Percentiles rank a stretch among this genome's conserved stretches.
Conservation (phyloP, 1,140 invertebrate genomes). For the Cydia amplana region DNA sequence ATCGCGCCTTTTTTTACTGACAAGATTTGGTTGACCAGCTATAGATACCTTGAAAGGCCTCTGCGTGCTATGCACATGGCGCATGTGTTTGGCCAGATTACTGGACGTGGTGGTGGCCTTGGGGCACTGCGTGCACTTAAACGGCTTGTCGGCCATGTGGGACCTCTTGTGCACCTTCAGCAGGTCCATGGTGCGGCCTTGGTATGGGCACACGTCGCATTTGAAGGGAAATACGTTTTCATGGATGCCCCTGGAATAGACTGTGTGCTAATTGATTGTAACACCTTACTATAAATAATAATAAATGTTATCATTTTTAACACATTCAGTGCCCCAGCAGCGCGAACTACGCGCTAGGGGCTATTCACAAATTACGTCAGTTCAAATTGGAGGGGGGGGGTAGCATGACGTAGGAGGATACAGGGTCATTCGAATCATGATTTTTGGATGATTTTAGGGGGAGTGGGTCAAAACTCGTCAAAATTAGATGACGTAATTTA, state of each 20-base stretch:
- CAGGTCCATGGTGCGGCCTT: slow-evolving; percentile 64
- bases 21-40: too few relatives aligned
- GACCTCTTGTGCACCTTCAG: slow-evolving; percentile 65
- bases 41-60: slow-evolving; percentile 62
- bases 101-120: slow-evolving; percentile 64
- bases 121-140: slow-evolving; percentile 65
- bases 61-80: slow-evolving; percentile 64
- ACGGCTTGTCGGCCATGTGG: slow-evolving; percentile 67
- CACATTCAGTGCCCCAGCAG: too few relatives aligned
- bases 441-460: too few relatives aligned
- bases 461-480: too few relatives aligned
- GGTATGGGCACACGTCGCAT: slow-evolving; percentile 67
- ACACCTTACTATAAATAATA: neutral
- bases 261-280: neutral
- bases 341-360: too few relatives aligned
- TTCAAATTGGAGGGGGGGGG: too few relatives aligned
- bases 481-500: too few relatives aligned
- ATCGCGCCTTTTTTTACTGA: too few relatives aligned
- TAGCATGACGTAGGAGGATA: too few relatives aligned
- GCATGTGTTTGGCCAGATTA: slow-evolving; percentile 68
- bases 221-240: slow-evolving; percentile 68
- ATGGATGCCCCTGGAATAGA: slow-evolving; percentile 59
- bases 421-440: too few relatives aligned
- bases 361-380: too few relatives aligned
- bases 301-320: too few relatives aligned